phyloP scores from a whole-genome alignment of 2,888 invertebrate genomes.

The Mimumesa dahlbomi region DNA sequence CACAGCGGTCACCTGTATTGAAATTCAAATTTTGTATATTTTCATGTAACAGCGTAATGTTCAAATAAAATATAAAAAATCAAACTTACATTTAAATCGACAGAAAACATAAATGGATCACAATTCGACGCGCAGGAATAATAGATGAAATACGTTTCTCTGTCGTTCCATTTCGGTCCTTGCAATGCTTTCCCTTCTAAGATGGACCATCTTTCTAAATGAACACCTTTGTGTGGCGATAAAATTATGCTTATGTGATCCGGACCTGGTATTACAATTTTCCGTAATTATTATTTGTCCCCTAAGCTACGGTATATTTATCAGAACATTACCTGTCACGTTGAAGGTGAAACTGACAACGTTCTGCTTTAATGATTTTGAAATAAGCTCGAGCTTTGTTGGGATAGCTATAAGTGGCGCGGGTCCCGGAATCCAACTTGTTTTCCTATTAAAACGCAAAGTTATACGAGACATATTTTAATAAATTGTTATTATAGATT shows the following conservation, averaged over 20 bases:
- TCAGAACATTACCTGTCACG: constrained; percentile 79
- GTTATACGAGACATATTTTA: neutral
- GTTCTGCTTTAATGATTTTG: constrained; percentile 77
- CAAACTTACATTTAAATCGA: constrained; percentile 83
- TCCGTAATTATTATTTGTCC: neutral
- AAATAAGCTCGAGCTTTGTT: constrained; percentile 81
- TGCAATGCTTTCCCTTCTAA: constrained; percentile 82
- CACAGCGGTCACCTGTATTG: constrained; percentile 79
- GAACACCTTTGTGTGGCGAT: constrained; percentile 83
- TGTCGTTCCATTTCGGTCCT: constrained; percentile 82
- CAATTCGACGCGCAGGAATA: constrained; percentile 85
- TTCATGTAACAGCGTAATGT: no score
- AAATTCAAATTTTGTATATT: constrained; percentile 85
- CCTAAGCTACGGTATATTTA: neutral
- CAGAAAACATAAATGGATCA: constrained; percentile 83
- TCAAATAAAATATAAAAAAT: constrained; percentile 2
- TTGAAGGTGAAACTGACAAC: constrained; percentile 81
- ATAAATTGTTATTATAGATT: neutral
- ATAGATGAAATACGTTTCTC: constrained; percentile 86
- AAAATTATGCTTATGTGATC: constrained; percentile 86
- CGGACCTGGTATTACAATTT: constrained; percentile 81
- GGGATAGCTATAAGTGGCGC: constrained; percentile 81
- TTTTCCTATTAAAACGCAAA: constrained; percentile 79
- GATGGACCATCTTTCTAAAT: constrained; percentile 83
- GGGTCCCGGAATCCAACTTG: constrained; percentile 84